Conservation (phyloP, 2,113 vertebrate species). For the Paraplagusia blochii region DNA sequence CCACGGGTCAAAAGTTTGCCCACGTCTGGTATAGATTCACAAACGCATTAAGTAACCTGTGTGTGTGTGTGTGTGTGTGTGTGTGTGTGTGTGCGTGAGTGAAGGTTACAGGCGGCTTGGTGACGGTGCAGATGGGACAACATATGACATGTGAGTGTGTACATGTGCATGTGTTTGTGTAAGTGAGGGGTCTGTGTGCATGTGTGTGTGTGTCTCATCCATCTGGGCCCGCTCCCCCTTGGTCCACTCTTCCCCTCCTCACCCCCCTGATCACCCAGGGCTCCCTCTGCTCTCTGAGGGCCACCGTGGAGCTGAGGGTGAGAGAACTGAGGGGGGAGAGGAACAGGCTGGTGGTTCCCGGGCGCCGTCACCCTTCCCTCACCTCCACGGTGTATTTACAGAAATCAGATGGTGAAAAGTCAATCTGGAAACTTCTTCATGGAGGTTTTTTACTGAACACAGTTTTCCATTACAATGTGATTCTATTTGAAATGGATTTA, state of each 20-base stretch:
- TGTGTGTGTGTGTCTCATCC: conserved; percentile 63
- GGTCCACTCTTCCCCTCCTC: too few species aligned
- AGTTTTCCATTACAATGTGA: too few species aligned
- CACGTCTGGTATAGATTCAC: too few species aligned
- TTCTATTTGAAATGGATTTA: too few species aligned
- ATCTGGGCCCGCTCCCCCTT: too few species aligned
- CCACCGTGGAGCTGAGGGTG: conserved; percentile 55
- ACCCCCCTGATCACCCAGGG: conserved; percentile 76
- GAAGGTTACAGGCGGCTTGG: conserved; percentile 77
- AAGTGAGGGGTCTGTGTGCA: conserved; percentile 13
- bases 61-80: conserved; percentile 30
- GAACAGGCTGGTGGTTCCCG: conserved; percentile 1
- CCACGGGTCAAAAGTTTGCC: too few species aligned
- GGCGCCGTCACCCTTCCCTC: conserved; percentile 39
- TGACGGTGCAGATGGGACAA: conserved; percentile 81
- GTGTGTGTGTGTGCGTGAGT: conserved; percentile 31
- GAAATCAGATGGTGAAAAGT: too few species aligned
- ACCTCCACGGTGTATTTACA: conserved; percentile 3
- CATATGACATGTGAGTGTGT: conserved; percentile 79
- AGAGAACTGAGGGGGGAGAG: conserved; percentile 14
- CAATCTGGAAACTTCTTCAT: too few species aligned
- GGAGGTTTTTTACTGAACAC: too few species aligned
- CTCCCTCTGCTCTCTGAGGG: conserved; percentile 70
- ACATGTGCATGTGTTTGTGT: conserved; percentile 16
- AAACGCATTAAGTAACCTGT: conserved; percentile 39